Conservation (phyloP, 2,797 vertebrate species). For the Rhincodon typus region DNA sequence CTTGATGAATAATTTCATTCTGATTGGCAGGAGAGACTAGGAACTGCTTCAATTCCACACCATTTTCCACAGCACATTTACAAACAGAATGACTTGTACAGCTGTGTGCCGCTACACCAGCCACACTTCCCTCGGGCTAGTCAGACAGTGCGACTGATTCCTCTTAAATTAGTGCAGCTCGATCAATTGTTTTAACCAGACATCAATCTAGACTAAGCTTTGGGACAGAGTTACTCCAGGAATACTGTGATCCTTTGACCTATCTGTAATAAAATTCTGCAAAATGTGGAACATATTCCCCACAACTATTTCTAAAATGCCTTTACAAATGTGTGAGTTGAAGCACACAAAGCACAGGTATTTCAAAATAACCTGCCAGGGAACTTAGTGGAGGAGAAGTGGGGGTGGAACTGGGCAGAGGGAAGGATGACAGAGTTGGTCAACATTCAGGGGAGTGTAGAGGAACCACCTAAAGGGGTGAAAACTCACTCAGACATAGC, state of each 20-base stretch:
- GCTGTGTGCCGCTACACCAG: neutral
- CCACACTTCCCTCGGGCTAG: conserved; percentile 14
- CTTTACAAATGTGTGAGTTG: neutral
- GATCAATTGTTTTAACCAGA: neutral
- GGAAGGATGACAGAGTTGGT: neutral
- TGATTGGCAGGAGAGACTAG: neutral
- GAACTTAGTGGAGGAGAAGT: neutral
- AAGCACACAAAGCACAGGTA: neutral
- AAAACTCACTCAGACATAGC: neutral
- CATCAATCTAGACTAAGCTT: neutral
- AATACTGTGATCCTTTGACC: neutral
- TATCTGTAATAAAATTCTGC: neutral
- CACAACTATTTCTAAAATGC: neutral
- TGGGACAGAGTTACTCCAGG: conserved; percentile 2
- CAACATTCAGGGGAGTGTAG: neutral
- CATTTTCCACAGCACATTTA: neutral
- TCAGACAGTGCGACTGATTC: conserved; percentile 6
- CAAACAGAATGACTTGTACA: conserved; percentile 12
- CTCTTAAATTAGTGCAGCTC: conserved; percentile 14
- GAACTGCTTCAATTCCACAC: neutral
- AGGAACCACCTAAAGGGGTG: neutral
- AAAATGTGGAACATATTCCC: neutral
- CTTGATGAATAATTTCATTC: conserved; percentile 12
- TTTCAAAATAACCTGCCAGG: neutral
- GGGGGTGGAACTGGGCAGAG: neutral